Base-by-base conservation (phyloP, 2,888 invertebrate genomes). In the Sphaeridia pumilis region DNA sequence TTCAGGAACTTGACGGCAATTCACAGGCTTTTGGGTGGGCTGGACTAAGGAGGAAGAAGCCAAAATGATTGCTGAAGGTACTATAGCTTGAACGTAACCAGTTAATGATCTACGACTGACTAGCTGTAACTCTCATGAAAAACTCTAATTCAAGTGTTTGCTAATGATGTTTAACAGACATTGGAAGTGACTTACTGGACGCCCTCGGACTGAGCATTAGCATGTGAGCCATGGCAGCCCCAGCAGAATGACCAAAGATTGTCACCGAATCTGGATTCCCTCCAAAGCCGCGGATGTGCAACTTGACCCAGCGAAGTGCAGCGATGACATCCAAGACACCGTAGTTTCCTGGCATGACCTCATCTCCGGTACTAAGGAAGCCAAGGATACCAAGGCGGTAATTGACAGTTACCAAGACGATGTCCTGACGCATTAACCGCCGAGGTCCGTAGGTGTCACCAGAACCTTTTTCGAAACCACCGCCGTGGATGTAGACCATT, bases 401-500 rank as follows among this genome's bases (percentile, higher is more conserved):
- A 68, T 81, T 83, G 0, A 84, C 65, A 12, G 79, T 82, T 0
- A 83, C 82, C 0, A 79, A 72, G 1, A 85, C 77, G 4, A 82
- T 71, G 58, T 82, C 76, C 44, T 73, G 70, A 47, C 80, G 77
- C 77, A 84, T 77, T 0, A 85, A 60, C 57, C 75, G 73, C 7
- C 73, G 69, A 1, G 80, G 76, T 1, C 77, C 77, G 66, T 77
- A 79, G 1, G 67, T 50, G 5, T 70, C 69, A 0, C 76, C 75
- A 2, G 74, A 70, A 1, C 82, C 81, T 61, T 78, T 81, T 78
- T 83, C 82, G 67, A 79, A 83, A 14, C 79, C 80, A 0, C 83
- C 81, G 0, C 83, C 83, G 60, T 82, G 83, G 54, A 83, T 78
- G 66, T 71, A 77, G 1, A 81, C 75, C 42, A 83, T 61, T 0